Conservation (phyloP, 2,888 invertebrate species). For the Drosophila peninsularis region DNA sequence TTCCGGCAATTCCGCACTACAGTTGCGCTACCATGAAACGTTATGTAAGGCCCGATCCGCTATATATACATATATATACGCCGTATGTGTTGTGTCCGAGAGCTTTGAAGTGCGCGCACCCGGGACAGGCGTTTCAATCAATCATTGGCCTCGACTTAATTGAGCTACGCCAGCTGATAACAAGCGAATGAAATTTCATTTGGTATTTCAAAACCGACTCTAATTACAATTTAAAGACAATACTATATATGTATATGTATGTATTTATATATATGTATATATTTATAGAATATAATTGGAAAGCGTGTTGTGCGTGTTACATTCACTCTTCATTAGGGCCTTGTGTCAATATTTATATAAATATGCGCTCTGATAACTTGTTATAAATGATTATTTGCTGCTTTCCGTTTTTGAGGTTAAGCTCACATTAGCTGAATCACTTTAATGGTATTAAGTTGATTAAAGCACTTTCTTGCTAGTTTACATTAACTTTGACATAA, state of each 20-base stretch:
- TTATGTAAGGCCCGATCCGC: slow-evolving; percentile 4
- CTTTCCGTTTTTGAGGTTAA: neutral
- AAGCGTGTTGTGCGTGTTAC: slow-evolving; percentile 1
- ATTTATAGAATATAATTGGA: neutral
- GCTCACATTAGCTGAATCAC: neutral
- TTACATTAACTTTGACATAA: neutral
- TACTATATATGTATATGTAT: slow-evolving; percentile 3
- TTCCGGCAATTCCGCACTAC: slow-evolving; percentile 12
- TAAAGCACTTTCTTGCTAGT: neutral
- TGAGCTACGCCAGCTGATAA: slow-evolving; percentile 38
- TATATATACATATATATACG: neutral
- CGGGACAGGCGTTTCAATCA: slow-evolving; percentile 19
- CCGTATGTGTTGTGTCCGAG: slow-evolving; percentile 2
- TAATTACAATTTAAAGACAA: slow-evolving; percentile 31
- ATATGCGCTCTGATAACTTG: slow-evolving; percentile 5
- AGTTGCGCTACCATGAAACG: slow-evolving; percentile 18
- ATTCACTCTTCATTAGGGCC: neutral
- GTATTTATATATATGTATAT: neutral
- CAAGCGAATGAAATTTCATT: slow-evolving; percentile 11
- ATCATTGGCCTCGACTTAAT: slow-evolving; percentile 49
- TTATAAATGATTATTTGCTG: neutral
- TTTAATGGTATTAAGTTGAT: neutral
- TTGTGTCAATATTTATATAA: slow-evolving; percentile 11
- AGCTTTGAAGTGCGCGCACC: slow-evolving; percentile 16
- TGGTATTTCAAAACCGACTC: slow-evolving; percentile 5